Evolutionary conservation across 2,888 invertebrate genomes (phyloP).

Genomic region (Hydrotaea cyrtoneurina): DNA sequence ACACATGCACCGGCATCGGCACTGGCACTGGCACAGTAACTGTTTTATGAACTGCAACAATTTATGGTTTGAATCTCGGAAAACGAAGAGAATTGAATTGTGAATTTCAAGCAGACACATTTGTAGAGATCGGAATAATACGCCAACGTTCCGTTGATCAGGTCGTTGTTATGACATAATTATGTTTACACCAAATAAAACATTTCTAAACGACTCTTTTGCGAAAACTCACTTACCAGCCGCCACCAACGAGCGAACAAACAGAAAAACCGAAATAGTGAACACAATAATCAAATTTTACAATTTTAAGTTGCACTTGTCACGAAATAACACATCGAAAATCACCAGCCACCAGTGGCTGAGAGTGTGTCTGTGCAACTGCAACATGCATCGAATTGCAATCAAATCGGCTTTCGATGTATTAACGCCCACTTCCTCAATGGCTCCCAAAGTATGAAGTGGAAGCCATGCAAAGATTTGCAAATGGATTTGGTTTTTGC

Average conservation of each 20-base stretch:
- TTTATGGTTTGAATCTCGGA: not conserved
- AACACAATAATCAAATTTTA: constrained; percentile 28
- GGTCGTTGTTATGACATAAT: constrained; percentile 30
- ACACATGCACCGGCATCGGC: too few relatives aligned
- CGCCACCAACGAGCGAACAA: not conserved
- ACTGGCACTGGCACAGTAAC: not conserved
- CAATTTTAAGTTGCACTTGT: constrained; percentile 59
- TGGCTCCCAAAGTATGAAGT: not conserved
- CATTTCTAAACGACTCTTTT: constrained; percentile 19
- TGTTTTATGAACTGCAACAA: not conserved
- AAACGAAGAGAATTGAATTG: not conserved
- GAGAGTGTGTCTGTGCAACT: not conserved
- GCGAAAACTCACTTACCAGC: not conserved
- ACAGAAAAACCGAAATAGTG: not conserved
- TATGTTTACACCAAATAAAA: constrained; percentile 40
- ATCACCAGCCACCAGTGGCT: not conserved
- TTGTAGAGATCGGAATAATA: not conserved
- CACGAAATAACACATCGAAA: constrained; percentile 45
- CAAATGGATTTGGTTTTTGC: constrained; percentile 10
- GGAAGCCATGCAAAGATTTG: constrained; percentile 10
- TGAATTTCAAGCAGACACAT: not conserved
- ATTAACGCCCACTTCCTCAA: constrained; percentile 64
- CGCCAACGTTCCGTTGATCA: constrained; percentile 22
- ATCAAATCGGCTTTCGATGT: constrained; percentile 33
- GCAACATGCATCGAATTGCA: constrained; percentile 23